Base-by-base conservation (phyloP, 2,113 vertebrate species). In the Piaya cayana region DNA sequence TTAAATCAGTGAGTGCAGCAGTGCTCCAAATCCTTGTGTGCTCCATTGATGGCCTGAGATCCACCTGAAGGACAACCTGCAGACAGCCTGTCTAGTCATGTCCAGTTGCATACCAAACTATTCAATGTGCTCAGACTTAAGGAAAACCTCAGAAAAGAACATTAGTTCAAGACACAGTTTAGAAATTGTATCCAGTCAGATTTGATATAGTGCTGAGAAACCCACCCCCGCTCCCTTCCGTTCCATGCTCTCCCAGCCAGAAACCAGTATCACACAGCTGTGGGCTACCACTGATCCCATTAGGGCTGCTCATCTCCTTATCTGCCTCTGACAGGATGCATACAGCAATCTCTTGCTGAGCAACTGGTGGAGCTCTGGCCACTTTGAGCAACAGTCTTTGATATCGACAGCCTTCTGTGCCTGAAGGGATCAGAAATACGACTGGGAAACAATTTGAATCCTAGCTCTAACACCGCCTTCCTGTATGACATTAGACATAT, bases 241-340 rank as follows among this genome's bases (percentile, higher is more conserved):
- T 82, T 80, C 83, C 1, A 3, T 25, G 55, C 22, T 10, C 53
- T 17, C 32, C 55, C n/a, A 80, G 67, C 52, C 80, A 95, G 81
- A 52, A 91, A n/a, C 16, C 34, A 69, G 50, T 12, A 42, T 62
- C 67, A 77, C 2, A 47, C 50, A 71, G 86, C 86, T 86, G 53
- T 72, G 80, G 90, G 88, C 62, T 84, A 83, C 70, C 75, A 62
- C 62, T 88, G 82, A 95, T 93, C 47, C 79, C 79, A 75, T 77
- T 92, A 96, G 75, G 42, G n/a, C 55, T 88, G 64, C 64, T 82
- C 18, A 5, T 62, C 79, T 96, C 65, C 77, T 95, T 96, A 93
- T 94, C 95, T 93, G 77, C 42, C n/a, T 82, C 82, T 82, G 69
- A 90, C 88, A 96, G 88, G 55, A 91, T 75, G 63, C 7, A 7